phyloP scores from a whole-genome alignment of 2,797 vertebrate genomes.

The Epinephelus awoara region DNA sequence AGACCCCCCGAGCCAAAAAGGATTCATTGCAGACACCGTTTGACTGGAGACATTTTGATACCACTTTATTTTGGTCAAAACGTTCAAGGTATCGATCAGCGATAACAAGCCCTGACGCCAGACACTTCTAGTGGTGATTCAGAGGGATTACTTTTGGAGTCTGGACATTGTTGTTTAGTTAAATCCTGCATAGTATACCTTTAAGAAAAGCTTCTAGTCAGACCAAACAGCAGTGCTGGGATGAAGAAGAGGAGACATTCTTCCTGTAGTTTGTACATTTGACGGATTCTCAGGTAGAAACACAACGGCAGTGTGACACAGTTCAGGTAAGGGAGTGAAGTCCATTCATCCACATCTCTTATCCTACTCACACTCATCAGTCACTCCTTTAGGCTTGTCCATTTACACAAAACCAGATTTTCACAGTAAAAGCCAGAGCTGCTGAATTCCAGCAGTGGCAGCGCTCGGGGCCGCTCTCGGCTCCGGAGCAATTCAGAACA shows the following conservation, averaged over 20 bases:
- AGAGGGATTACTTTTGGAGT: no score
- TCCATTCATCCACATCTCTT: conserved; percentile 27
- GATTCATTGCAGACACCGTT: no score
- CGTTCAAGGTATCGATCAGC: no score
- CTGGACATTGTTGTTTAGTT: no score
- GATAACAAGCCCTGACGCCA: no score
- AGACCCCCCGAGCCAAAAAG: no score
- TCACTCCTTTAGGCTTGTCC: conserved; percentile 23
- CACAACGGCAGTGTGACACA: not conserved
- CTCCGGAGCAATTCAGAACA: conserved; percentile 32
- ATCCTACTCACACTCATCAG: conserved; percentile 21
- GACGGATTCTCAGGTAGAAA: conserved; percentile 8
- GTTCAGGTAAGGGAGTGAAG: not conserved
- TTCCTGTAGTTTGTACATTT: not conserved
- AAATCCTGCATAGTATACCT: no score
- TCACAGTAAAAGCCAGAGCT: conserved; percentile 23
- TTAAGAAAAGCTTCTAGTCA: not conserved
- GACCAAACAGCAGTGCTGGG: not conserved
- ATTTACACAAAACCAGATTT: conserved; percentile 13
- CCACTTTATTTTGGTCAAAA: no score
- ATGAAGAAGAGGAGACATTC: not conserved
- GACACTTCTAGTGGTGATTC: no score
- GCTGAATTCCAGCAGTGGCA: conserved; percentile 19
- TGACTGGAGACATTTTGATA: no score
- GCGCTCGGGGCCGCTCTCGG: not conserved